Evolutionary conservation across 1,140 invertebrate genomes (phyloP).

Genomic region (Penaeus vannamei): DNA sequence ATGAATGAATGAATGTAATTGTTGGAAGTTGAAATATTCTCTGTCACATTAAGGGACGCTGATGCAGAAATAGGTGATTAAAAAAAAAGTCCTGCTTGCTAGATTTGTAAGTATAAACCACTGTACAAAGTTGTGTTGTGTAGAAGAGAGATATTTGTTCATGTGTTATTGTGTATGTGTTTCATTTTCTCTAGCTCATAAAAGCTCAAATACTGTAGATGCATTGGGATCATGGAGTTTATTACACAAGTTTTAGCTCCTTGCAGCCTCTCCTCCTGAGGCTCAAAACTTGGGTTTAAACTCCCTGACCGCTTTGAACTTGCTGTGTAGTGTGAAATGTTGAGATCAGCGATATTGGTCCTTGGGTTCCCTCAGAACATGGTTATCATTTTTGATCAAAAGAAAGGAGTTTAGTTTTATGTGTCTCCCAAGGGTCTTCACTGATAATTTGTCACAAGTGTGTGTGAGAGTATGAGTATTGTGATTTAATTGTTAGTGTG

Average conservation of each 20-base stretch:
- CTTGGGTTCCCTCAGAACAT: conserved; percentile 46
- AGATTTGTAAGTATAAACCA: conserved; percentile 62
- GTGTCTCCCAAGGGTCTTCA: conserved; percentile 47
- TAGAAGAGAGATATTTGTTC: conserved; percentile 56
- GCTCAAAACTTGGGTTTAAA: conserved; percentile 30
- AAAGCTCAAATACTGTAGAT: conserved; percentile 61
- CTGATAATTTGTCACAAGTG: conserved; percentile 30
- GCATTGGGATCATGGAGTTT: conserved; percentile 45
- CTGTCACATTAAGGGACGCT: conserved; percentile 54
- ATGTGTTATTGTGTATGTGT: conserved; percentile 35
- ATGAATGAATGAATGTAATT: conserved; percentile 29
- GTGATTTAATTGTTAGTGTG: conserved; percentile 36
- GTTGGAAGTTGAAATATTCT: conserved; percentile 7
- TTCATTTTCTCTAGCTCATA: conserved; percentile 60
- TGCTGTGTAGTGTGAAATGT: conserved; percentile 48
- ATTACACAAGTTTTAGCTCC: background rate
- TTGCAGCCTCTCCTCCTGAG: background rate
- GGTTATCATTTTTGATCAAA: conserved; percentile 44
- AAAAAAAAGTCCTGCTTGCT: conserved; percentile 62
- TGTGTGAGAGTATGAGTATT: conserved; percentile 33
- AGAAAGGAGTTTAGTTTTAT: conserved; percentile 37
- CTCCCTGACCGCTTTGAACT: conserved; percentile 39
- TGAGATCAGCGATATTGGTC: conserved; percentile 58
- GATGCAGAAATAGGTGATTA: conserved; percentile 62
- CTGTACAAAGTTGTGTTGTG: conserved; percentile 66